Conservation (phyloP, 2,113 vertebrate genomes). For the Morone chrysops region DNA sequence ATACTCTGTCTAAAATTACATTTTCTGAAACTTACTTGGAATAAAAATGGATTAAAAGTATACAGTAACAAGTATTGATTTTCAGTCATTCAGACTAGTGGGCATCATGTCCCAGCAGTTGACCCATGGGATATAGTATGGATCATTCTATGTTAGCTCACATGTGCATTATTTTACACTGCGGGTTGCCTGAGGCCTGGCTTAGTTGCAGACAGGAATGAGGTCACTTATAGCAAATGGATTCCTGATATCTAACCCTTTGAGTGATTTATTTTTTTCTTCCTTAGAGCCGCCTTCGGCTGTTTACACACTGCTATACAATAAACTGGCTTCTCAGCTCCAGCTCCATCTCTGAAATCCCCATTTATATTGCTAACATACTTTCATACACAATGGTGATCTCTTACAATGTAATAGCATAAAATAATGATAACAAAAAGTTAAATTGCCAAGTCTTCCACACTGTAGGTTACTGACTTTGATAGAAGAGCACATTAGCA, state of each 20-base stretch:
- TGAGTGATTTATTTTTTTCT: conserved; percentile 40
- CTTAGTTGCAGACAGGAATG: conserved; percentile 69
- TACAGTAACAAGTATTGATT: not conserved
- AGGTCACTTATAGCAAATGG: conserved; percentile 74
- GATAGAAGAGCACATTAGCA: conserved; percentile 33
- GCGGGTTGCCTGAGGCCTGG: conserved; percentile 43
- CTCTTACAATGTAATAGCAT: not conserved
- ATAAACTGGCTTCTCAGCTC: conserved; percentile 28
- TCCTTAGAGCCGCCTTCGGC: conserved; percentile 17
- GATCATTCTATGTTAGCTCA: conserved; percentile 21
- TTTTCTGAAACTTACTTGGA: not conserved
- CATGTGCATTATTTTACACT: conserved; percentile 51
- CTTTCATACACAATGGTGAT: not conserved
- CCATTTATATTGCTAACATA: not conserved
- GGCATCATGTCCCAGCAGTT: not conserved
- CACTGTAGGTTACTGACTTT: conserved; percentile 24
- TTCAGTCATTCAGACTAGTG: conserved; percentile 1
- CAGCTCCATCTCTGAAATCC: conserved; percentile 12
- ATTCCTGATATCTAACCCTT: conserved; percentile 68
- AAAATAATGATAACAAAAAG: conserved; percentile 3
- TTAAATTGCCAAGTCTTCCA: not conserved
- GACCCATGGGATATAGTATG: conserved; percentile 19
- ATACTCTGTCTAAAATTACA: not conserved
- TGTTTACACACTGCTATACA: conserved; percentile 45
- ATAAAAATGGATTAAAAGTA: not conserved